Percentiles rank a stretch among this genome's conserved stretches.
Evolutionary conservation across 2,888 invertebrate species (phyloP).

Genomic region (Lycaena phlaeas): DNA sequence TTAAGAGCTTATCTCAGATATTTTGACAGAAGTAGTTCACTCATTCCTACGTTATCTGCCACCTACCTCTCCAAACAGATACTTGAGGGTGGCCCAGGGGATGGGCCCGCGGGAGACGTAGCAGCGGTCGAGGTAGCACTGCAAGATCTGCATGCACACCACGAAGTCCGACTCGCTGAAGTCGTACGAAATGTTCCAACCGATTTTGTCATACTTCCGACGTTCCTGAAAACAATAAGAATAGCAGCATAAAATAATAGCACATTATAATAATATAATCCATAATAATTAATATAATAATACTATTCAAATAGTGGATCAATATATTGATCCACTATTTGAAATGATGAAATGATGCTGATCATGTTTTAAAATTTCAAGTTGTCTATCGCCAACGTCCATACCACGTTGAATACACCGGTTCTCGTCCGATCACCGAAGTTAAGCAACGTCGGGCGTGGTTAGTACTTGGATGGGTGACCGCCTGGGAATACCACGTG

Average conservation of each 20-base stretch:
- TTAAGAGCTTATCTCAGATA: too few relatives aligned
- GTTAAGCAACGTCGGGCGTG: constrained; percentile 39
- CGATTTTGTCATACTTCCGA: constrained; percentile 93
- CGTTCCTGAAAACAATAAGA: constrained; percentile 81
- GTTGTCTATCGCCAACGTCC: constrained; percentile 17
- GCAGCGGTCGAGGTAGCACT: constrained; percentile 86
- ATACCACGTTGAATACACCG: constrained; percentile 18
- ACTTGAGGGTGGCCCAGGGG: constrained; percentile 93
- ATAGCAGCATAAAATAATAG: too few relatives aligned
- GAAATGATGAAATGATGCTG: too few relatives aligned
- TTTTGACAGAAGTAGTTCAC: too few relatives aligned
- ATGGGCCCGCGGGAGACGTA: constrained; percentile 74
- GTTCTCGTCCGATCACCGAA: constrained; percentile 29
- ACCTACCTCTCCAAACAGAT: constrained; percentile 89
- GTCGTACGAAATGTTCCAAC: constrained; percentile 95
- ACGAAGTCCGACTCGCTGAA: constrained; percentile 95
- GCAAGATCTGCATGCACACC: constrained; percentile 88
- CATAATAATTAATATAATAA: too few relatives aligned
- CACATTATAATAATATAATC: too few relatives aligned
- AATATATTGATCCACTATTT: too few relatives aligned
- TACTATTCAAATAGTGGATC: too few relatives aligned
- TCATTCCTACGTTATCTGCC: too few relatives aligned
- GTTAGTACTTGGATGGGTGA: constrained; percentile 50
- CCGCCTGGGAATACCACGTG: constrained; percentile 5
- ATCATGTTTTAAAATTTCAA: too few relatives aligned